Conservation (phyloP, 2,113 vertebrate genomes). For the Cranoglanis bouderius region DNA sequence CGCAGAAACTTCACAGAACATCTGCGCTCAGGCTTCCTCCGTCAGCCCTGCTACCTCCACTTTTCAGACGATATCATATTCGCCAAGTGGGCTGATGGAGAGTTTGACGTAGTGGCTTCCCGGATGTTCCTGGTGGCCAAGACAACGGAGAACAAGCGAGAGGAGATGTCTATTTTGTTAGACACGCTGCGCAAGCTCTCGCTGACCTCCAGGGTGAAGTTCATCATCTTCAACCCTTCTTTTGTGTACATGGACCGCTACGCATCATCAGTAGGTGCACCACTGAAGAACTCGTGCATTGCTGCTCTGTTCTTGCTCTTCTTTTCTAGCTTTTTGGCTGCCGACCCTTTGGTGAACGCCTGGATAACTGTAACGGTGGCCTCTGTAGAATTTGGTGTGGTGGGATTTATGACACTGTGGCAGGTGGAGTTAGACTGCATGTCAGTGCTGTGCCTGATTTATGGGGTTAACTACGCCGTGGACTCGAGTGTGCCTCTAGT, state of each 20-base stretch:
- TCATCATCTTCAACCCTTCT: conserved; percentile 97
- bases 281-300: conserved; percentile 95
- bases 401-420: conserved; percentile 99
- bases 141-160: conserved; percentile 95
- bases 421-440: conserved; percentile 96
- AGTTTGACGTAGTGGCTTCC: conserved; percentile 93
- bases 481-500: conserved; percentile 95
- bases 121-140: conserved; percentile 97
- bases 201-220: conserved; percentile 95
- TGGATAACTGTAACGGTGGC: conserved; percentile 95
- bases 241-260: conserved; percentile 99
- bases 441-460: conserved; percentile 95
- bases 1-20: conserved; percentile 92
- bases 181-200: conserved; percentile 94
- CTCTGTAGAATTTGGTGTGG: conserved; percentile 94
- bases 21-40: conserved; percentile 89
- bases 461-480: conserved; percentile 92
- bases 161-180: conserved; percentile 96
- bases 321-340: conserved; percentile 91
- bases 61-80: conserved; percentile 98
- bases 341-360: conserved; percentile 91
- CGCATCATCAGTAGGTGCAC: conserved; percentile 93
- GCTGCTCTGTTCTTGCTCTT: conserved; percentile 96
- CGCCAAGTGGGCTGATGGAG: conserved; percentile 87
- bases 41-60: conserved; percentile 86